Percentiles rank a stretch among this genome's conserved stretches.
These are phyloP conservation scores for Chaetophractus vellerosus DNA, from an alignment of 2,797 vertebrate species.

Conservation along the genomic window DNA sequence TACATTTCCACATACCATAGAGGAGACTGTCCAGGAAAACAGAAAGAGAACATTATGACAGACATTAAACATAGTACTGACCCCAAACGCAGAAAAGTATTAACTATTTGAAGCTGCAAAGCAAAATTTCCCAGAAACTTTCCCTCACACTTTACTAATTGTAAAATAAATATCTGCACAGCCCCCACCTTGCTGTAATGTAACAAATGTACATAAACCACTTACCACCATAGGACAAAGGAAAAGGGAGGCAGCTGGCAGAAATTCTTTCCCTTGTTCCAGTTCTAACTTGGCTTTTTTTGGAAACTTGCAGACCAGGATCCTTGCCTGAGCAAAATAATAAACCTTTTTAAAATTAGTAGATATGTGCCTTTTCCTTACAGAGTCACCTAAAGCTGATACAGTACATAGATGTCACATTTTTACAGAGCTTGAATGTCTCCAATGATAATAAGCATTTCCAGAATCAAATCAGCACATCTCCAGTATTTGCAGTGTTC, in stretches of 20 bases:
- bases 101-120: not conserved
- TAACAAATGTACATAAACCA: not conserved
- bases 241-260: not conserved
- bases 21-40: not conserved
- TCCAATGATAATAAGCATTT: not conserved
- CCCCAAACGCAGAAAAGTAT: not conserved
- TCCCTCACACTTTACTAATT: not conserved
- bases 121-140: not conserved
- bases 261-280: not conserved
- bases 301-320: not conserved
- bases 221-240: not conserved
- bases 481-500: too few species aligned
- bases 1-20: accelerated
- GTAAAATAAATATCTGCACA: not conserved
- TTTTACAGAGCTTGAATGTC: not conserved
- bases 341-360: not conserved
- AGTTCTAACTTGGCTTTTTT: not conserved
- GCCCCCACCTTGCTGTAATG: not conserved
- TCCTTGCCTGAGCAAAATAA: not conserved
- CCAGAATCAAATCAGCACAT: not conserved
- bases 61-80: not conserved
- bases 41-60: not conserved
- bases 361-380: not conserved
- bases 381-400: not conserved
- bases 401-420: too few species aligned